Conservation (phyloP, 2,888 invertebrate genomes). For the Biston betularia region DNA sequence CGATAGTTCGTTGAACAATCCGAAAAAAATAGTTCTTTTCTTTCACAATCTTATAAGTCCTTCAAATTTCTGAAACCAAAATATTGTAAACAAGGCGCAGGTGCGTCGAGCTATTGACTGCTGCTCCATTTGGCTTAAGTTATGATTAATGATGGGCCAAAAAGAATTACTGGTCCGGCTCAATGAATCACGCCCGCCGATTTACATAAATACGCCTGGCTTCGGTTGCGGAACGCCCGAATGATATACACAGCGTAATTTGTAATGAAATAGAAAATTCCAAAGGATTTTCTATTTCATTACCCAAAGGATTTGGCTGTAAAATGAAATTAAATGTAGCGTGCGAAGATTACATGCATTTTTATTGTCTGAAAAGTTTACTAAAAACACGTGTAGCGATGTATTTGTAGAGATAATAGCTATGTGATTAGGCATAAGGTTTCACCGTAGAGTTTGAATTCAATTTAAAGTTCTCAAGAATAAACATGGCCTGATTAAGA, state of each 20-base stretch:
- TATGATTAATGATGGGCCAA: slow-evolving; percentile 61
- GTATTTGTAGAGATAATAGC: too few species aligned
- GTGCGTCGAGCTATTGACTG: slow-evolving; percentile 42
- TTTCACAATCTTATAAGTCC: neutral
- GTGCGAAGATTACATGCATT: neutral
- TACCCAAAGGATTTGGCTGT: neutral
- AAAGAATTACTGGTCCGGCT: slow-evolving; percentile 57
- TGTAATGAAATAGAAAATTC: slow-evolving; percentile 24
- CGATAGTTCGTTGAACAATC: too few species aligned
- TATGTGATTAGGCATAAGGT: too few species aligned
- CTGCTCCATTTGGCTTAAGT: slow-evolving; percentile 42
- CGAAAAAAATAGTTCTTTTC: neutral
- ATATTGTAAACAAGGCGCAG: slow-evolving; percentile 38
- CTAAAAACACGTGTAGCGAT: neutral
- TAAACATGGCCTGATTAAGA: too few species aligned
- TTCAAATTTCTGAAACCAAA: neutral
- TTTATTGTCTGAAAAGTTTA: neutral
- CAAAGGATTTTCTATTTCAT: neutral
- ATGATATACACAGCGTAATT: slow-evolving; percentile 19
- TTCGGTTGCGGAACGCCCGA: slow-evolving; percentile 15
- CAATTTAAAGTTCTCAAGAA: too few species aligned
- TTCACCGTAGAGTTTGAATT: too few species aligned
- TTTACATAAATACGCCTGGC: slow-evolving; percentile 54
- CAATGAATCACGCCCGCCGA: slow-evolving; percentile 56
- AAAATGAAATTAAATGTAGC: neutral